Evolutionary conservation across 30 jellyfish, hydroid and myxozoan genomes (phyloP).

Genomic region (Turritopsis dohrnii): DNA sequence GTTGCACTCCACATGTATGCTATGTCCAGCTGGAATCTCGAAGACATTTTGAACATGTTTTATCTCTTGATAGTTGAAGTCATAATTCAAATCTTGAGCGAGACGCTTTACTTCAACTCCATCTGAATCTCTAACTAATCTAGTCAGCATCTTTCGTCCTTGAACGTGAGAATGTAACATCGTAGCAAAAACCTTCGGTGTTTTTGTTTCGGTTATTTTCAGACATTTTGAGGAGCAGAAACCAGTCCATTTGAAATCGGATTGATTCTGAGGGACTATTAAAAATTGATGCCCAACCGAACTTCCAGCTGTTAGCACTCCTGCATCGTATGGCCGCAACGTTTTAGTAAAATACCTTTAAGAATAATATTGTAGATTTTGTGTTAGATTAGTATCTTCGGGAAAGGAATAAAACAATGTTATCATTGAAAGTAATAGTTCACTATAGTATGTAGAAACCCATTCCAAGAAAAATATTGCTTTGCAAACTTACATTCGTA

Average conservation of each 20-base stretch:
- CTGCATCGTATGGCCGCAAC: neutral
- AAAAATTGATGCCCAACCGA: neutral
- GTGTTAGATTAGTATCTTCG: too few species aligned
- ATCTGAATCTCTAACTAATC: constrained; percentile 26
- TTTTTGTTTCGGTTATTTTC: constrained; percentile 8
- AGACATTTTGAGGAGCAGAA: constrained; percentile 26
- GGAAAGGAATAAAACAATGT: too few species aligned
- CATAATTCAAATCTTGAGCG: constrained; percentile 43
- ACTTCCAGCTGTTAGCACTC: constrained; percentile 10
- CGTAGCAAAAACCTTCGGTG: constrained; percentile 39
- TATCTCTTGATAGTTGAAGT: constrained; percentile 43
- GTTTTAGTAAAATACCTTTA: neutral
- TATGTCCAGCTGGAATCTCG: constrained; percentile 35
- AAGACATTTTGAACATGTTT: neutral
- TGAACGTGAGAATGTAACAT: constrained; percentile 45
- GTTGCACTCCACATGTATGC: constrained; percentile 16
- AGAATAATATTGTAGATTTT: too few species aligned
- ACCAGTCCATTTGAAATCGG: constrained; percentile 22
- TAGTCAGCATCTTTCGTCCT: constrained; percentile 35
- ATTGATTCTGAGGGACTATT: constrained; percentile 29
- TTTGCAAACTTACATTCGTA: constrained; percentile 12
- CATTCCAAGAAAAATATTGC: constrained; percentile 16
- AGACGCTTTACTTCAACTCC: constrained; percentile 36
- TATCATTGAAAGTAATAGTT: too few species aligned
- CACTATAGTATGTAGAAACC: too few species aligned